These are phyloP conservation scores for Cladorhizidae sp. DNA, from an alignment of 37 sponge, comb jelly and placozoan species.

Conservation along the genomic window DNA sequence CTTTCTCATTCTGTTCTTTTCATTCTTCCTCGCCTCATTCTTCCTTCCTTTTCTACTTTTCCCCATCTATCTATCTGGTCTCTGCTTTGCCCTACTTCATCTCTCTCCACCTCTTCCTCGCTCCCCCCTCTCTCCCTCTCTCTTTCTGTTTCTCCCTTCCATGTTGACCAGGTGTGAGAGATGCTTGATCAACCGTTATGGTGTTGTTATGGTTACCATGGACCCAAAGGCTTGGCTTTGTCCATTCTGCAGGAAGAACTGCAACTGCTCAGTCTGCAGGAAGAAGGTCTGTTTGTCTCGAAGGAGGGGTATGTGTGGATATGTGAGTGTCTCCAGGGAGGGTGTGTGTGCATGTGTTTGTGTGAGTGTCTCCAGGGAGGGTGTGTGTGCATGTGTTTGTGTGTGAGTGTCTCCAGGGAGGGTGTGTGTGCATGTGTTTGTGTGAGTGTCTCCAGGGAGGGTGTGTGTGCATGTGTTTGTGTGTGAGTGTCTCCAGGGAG, in stretches of 20 bases:
- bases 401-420: too few relatives aligned
- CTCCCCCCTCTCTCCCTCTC: background rate
- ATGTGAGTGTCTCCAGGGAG: too few relatives aligned
- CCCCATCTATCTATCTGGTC: too few relatives aligned
- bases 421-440: too few relatives aligned
- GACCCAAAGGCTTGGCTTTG: conserved; percentile 31
- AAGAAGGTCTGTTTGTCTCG: conserved; percentile 53
- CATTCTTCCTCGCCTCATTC: background rate
- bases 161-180: conserved; percentile 52
- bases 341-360: too few relatives aligned
- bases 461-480: too few relatives aligned
- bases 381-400: too few relatives aligned
- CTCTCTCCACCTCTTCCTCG: background rate
- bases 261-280: conserved; percentile 73
- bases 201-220: conserved; percentile 22
- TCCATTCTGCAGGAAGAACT: conserved; percentile 49
- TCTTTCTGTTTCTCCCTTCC: background rate
- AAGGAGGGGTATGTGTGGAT: background rate
- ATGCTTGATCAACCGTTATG: conserved; percentile 63
- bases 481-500: too few relatives aligned
- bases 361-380: too few relatives aligned
- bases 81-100: too few relatives aligned
- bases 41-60: too few relatives aligned
- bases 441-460: too few relatives aligned
- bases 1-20: background rate